These are phyloP conservation scores for Manis crassicaudata DNA, from an alignment of 2,797 vertebrate species.

Conservation along the genomic window DNA sequence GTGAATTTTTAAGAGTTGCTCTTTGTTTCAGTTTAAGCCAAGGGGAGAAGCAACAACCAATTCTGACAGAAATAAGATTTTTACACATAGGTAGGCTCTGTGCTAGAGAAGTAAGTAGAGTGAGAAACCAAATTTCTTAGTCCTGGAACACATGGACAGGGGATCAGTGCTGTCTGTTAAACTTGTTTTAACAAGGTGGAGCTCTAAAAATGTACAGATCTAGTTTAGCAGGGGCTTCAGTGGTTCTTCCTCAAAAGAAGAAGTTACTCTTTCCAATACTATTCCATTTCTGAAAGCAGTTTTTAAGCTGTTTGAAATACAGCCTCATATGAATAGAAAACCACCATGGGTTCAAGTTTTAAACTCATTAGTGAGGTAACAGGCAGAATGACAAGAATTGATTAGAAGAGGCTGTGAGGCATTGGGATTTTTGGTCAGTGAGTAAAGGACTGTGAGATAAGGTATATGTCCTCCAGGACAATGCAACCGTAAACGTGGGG, in stretches of 20 bases:
- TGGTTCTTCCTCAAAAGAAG: background rate
- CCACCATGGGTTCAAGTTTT: background rate
- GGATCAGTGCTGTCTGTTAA: background rate
- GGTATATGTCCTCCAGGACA: background rate
- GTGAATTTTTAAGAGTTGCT: background rate
- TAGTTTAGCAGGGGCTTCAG: background rate
- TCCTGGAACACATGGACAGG: background rate
- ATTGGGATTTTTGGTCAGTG: background rate
- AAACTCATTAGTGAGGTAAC: background rate
- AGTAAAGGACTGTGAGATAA: background rate
- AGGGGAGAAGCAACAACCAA: background rate
- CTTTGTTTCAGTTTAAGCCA: conserved; percentile 62
- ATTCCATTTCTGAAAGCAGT: background rate
- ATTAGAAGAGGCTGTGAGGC: background rate
- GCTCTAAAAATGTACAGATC: background rate
- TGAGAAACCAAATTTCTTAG: background rate
- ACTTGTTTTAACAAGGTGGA: background rate
- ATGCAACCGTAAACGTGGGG: background rate
- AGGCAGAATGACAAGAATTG: background rate
- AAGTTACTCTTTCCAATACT: background rate
- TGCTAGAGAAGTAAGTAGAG: background rate
- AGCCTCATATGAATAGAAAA: background rate
- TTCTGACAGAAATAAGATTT: conserved; percentile 20
- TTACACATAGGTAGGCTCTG: background rate
- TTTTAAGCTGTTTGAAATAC: background rate